These are phyloP conservation scores for Philaethria dido DNA, from an alignment of 2,888 invertebrate genomes.

Conservation along the genomic window DNA sequence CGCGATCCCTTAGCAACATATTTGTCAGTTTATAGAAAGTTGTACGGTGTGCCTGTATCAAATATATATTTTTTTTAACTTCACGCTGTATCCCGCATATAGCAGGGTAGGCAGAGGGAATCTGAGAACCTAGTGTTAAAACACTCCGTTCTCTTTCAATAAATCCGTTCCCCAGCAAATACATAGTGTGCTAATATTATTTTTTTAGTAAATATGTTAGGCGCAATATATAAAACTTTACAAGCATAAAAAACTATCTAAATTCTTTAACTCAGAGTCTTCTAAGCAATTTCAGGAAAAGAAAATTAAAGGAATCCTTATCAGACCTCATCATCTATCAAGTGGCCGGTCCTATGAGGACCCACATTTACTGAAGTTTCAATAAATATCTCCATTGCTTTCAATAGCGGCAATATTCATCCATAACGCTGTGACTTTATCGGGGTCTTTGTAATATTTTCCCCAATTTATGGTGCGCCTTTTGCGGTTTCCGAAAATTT, in stretches of 20 bases:
- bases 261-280: background rate
- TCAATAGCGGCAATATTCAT: slow-evolving; percentile 72
- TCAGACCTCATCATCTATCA: slow-evolving; percentile 42
- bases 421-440: slow-evolving; percentile 72
- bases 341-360: slow-evolving; percentile 35
- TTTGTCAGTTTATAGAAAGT: too few species aligned
- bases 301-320: slow-evolving; percentile 41
- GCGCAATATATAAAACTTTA: background rate
- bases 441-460: slow-evolving; percentile 67
- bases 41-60: too few species aligned
- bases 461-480: slow-evolving; percentile 70
- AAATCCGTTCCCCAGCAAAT: too few species aligned
- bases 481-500: slow-evolving; percentile 58
- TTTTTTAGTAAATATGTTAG: background rate
- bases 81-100: too few species aligned
- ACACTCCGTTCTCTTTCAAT: too few species aligned
- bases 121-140: too few species aligned
- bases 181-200: background rate
- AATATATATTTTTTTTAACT: too few species aligned
- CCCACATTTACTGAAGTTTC: slow-evolving; percentile 66
- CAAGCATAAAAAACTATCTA: background rate
- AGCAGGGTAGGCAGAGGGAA: too few species aligned
- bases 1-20: too few species aligned
- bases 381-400: slow-evolving; percentile 75
- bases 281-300: slow-evolving; percentile 32